A percentile compares a stretch with the other conserved stretches of the same genome.
These are phyloP conservation scores for Protomyctophum bolini DNA, from an alignment of 2,113 vertebrate genomes.

Conservation along the genomic window DNA sequence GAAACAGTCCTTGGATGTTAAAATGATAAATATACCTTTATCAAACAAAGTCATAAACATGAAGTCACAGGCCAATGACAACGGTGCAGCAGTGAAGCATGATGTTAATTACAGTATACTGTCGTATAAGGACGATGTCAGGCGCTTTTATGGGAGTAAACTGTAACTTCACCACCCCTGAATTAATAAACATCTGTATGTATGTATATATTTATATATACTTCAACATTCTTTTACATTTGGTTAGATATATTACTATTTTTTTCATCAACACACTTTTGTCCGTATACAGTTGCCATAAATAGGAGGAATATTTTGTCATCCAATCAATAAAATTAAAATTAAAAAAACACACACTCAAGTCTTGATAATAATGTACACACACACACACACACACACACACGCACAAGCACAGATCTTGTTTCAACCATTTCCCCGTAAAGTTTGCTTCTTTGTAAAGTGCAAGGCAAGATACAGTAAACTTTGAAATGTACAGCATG, in stretches of 20 bases:
- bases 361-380: constrained; percentile 31
- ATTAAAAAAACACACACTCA: constrained; percentile 47
- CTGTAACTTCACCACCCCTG: constrained; percentile 24
- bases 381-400: constrained; percentile 33
- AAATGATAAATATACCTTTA: too few species aligned
- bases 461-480: constrained; percentile 80
- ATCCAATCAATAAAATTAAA: constrained; percentile 41
- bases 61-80: too few species aligned
- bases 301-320: constrained; percentile 53
- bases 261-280: constrained; percentile 48
- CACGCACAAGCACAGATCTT: constrained; percentile 41
- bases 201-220: constrained; percentile 44
- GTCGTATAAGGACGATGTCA: constrained; percentile 44
- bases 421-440: constrained; percentile 29
- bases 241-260: constrained; percentile 66
- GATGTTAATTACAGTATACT: constrained; percentile 34
- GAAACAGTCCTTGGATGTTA: too few species aligned
- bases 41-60: too few species aligned
- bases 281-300: constrained; percentile 63
- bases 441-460: constrained; percentile 76
- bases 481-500: constrained; percentile 77
- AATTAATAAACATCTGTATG: constrained; percentile 53
- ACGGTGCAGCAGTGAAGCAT: too few species aligned
- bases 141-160: constrained; percentile 31
- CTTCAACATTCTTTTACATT: constrained; percentile 54